These are phyloP conservation scores for Pterobdella sp. DNA, from an alignment of 2,888 invertebrate genomes.

Conservation along the genomic window DNA sequence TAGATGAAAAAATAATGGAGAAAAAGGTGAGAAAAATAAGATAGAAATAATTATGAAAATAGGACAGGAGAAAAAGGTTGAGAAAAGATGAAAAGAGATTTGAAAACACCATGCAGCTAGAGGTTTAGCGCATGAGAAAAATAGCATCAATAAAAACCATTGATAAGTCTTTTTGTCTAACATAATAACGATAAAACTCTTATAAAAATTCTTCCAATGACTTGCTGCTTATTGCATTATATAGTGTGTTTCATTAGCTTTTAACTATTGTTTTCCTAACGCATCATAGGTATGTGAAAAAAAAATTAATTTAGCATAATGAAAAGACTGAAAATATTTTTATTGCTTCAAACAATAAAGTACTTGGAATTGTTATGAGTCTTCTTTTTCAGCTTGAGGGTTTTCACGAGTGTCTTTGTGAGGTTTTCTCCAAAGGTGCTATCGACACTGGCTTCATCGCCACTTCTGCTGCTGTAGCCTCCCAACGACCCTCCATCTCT, in stretches of 20 bases:
- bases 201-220: not conserved
- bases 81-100: too few species aligned
- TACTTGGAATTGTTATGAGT: not conserved
- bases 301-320: too few species aligned
- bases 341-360: too few species aligned
- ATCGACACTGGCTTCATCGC: slow-evolving; percentile 69
- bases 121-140: not conserved
- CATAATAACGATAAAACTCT: not conserved
- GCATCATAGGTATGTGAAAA: too few species aligned
- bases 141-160: not conserved
- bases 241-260: too few species aligned
- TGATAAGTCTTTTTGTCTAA: not conserved
- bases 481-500: slow-evolving; percentile 44
- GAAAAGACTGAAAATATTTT: too few species aligned
- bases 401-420: slow-evolving; percentile 43
- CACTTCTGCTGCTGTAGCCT: slow-evolving; percentile 80
- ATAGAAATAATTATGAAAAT: not conserved
- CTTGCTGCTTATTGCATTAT: not conserved
- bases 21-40: not conserved
- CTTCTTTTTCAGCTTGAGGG: slow-evolving; percentile 25
- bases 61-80: not conserved
- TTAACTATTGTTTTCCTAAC: too few species aligned
- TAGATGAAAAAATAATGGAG: not conserved
- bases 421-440: slow-evolving; percentile 60
- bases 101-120: not conserved